A percentile compares a stretch with the other conserved stretches of the same genome.
These are phyloP conservation scores for Aleiodes sp. DNA, from an alignment of 1,140 invertebrate species.

Conservation along the genomic window DNA sequence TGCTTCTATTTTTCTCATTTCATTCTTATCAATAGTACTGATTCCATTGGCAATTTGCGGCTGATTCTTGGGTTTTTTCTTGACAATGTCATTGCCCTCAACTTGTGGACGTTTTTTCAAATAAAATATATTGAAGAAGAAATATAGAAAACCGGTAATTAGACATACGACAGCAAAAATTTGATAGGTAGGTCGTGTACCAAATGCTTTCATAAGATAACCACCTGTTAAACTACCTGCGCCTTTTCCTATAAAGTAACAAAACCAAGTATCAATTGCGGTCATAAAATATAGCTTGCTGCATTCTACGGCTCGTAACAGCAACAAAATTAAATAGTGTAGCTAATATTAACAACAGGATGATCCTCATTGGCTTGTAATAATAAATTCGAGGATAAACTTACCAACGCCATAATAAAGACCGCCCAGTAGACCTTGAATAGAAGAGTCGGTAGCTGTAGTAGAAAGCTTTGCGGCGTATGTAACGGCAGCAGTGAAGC, in stretches of 20 bases:
- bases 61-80: conserved; percentile 61
- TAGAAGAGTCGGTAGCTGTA: conserved; percentile 81
- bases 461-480: conserved; percentile 83
- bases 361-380: background rate
- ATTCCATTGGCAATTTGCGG: conserved; percentile 45
- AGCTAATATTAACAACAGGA: conserved; percentile 8
- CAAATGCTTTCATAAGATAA: conserved; percentile 78
- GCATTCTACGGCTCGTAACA: conserved; percentile 22
- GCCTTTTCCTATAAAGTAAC: conserved; percentile 73
- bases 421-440: conserved; percentile 83
- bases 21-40: conserved; percentile 19
- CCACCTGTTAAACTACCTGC: conserved; percentile 81
- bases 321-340: conserved; percentile 14
- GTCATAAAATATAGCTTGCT: background rate
- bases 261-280: too few species aligned
- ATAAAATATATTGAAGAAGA: conserved; percentile 74
- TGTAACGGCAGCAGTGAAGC: conserved; percentile 83
- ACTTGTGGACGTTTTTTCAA: conserved; percentile 67
- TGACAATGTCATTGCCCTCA: conserved; percentile 67
- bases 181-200: conserved; percentile 77
- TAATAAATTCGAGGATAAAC: conserved; percentile 32
- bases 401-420: conserved; percentile 84
- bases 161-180: conserved; percentile 74
- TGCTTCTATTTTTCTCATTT: conserved; percentile 15
- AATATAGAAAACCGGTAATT: conserved; percentile 75